Conservation (phyloP, 1,140 invertebrate species). For the Ceratina calcarata region DNA sequence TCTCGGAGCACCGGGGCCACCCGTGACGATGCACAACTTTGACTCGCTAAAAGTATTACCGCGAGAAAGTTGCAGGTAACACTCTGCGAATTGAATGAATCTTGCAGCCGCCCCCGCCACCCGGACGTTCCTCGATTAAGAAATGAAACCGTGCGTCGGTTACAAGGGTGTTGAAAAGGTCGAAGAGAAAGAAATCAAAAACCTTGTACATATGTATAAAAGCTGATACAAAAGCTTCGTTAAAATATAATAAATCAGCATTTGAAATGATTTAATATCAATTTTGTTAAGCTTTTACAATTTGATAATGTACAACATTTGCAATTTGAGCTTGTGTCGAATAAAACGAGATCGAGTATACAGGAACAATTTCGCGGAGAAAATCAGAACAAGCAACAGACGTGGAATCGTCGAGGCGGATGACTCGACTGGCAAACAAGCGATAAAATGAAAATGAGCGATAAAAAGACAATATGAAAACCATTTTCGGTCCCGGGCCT, state of each 20-base stretch:
- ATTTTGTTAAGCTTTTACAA: no score
- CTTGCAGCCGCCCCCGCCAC: background rate
- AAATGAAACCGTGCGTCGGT: background rate
- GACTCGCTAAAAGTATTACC: constrained; percentile 60
- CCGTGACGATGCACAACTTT: constrained; percentile 57
- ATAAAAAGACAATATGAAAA: constrained; percentile 81
- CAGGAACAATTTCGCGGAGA: background rate
- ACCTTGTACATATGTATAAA: no score
- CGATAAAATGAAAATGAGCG: constrained; percentile 80
- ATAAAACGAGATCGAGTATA: constrained; percentile 1
- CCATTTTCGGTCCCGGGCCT: constrained; percentile 64
- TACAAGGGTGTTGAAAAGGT: no score
- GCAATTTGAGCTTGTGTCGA: no score
- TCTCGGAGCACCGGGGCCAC: constrained; percentile 17
- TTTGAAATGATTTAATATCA: no score
- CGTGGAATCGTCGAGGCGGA: constrained; percentile 37
- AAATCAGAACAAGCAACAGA: constrained; percentile 12
- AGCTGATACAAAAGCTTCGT: no score
- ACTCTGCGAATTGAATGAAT: constrained; percentile 44
- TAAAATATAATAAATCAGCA: no score
- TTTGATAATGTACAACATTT: no score
- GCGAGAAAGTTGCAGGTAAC: constrained; percentile 49
- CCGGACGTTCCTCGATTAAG: constrained; percentile 12
- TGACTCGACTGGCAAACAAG: constrained; percentile 74
- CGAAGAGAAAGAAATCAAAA: background rate